Conservation (phyloP, 2,797 vertebrate genomes). For the Spinibarbus caldwelli region DNA sequence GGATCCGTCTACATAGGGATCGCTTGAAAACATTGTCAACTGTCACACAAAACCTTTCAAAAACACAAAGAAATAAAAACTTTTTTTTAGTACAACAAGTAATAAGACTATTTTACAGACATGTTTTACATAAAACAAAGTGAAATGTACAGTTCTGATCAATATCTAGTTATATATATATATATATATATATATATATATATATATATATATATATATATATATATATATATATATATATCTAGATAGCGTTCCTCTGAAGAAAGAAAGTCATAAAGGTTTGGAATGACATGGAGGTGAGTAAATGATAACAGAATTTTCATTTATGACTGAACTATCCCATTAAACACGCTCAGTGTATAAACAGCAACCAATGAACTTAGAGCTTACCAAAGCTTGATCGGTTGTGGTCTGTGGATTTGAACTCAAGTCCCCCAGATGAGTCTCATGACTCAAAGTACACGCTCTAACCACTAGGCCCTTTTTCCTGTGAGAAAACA, state of each 20-base stretch:
- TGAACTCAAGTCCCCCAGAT: background rate
- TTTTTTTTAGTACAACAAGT: too few relatives aligned
- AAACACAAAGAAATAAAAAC: too few relatives aligned
- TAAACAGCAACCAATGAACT: background rate
- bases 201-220: too few relatives aligned
- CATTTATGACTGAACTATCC: background rate
- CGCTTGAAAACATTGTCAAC: too few relatives aligned
- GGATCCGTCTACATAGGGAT: too few relatives aligned
- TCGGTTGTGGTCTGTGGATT: background rate
- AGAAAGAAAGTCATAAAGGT: background rate
- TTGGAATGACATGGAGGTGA: background rate
- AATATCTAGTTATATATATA: too few relatives aligned
- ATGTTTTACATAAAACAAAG: too few relatives aligned
- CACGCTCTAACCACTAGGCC: background rate
- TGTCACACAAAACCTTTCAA: too few relatives aligned
- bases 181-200: too few relatives aligned
- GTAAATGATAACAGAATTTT: background rate
- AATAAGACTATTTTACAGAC: too few relatives aligned
- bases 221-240: too few relatives aligned
- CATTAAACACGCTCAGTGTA: background rate
- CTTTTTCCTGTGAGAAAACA: background rate
- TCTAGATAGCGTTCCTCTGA: background rate
- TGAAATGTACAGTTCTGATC: too few relatives aligned
- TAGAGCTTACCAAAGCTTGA: background rate
- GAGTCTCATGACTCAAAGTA: background rate